A percentile compares a stretch with the other conserved stretches of the same genome.
Conservation (phyloP, 1,140 invertebrate genomes). For the Achroia grisella region DNA sequence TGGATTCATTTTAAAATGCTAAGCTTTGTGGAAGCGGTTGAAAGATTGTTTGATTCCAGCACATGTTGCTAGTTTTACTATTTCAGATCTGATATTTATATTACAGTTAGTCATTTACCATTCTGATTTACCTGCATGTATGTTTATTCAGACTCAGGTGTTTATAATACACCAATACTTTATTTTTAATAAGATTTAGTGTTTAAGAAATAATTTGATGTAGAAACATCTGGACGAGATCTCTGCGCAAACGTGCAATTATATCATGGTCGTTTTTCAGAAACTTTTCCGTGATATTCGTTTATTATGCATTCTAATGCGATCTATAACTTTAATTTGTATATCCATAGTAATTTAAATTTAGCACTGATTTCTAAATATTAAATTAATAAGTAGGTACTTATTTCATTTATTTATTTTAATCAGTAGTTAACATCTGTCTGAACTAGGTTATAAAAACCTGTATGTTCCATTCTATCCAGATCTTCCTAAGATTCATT, state of each 20-base stretch:
- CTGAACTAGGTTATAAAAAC: no score
- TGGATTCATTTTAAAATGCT: slow-evolving; percentile 68
- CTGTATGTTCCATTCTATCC: no score
- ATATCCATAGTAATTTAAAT: no score
- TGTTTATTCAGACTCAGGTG: slow-evolving; percentile 63
- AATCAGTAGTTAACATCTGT: no score
- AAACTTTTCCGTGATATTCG: no score
- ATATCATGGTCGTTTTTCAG: neutral
- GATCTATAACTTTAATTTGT: no score
- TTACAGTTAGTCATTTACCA: slow-evolving; percentile 68
- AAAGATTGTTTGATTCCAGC: slow-evolving; percentile 64
- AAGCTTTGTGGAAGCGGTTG: slow-evolving; percentile 57
- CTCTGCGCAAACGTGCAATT: slow-evolving; percentile 8
- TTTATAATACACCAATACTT: slow-evolving; percentile 68
- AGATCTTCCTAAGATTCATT: no score
- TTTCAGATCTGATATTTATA: slow-evolving; percentile 69
- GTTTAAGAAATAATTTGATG: slow-evolving; percentile 53
- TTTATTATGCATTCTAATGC: no score
- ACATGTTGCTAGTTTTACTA: slow-evolving; percentile 52
- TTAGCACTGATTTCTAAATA: no score
- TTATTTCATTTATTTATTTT: no score
- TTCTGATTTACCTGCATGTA: slow-evolving; percentile 66
- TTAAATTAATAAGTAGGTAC: no score
- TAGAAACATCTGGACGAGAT: slow-evolving; percentile 50
- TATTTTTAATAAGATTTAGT: slow-evolving; percentile 66